phyloP scores from a whole-genome alignment of 2,888 invertebrate genomes.

The Andrena bucephala region DNA sequence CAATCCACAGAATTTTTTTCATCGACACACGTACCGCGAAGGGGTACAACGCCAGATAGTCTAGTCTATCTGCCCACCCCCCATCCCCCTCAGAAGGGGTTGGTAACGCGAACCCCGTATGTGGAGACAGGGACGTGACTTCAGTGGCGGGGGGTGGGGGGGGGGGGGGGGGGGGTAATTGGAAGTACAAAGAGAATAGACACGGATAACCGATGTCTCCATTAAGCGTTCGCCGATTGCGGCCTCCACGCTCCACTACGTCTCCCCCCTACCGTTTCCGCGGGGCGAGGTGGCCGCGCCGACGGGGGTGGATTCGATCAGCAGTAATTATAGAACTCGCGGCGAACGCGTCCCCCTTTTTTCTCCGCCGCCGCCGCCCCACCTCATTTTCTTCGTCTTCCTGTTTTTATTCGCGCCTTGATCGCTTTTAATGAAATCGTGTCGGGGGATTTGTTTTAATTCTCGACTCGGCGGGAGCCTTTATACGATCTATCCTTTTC shows the following conservation, averaged over 20 bases:
- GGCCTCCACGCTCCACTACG: slow-evolving; percentile 55
- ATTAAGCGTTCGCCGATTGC: slow-evolving; percentile 69
- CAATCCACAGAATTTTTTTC: slow-evolving; percentile 28
- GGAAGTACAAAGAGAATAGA: slow-evolving; percentile 75
- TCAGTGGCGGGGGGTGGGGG: slow-evolving; percentile 26
- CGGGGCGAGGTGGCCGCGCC: slow-evolving; percentile 10
- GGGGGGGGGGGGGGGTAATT: slow-evolving; percentile 68
- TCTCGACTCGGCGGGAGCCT: not conserved
- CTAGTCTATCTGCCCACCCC: slow-evolving; percentile 27
- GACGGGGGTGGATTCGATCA: slow-evolving; percentile 47
- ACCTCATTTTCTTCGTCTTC: not conserved
- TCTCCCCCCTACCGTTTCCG: slow-evolving; percentile 38
- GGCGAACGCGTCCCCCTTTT: slow-evolving; percentile 6
- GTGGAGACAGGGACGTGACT: slow-evolving; percentile 66
- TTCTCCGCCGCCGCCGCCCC: not conserved
- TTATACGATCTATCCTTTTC: not conserved
- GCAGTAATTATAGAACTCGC: slow-evolving; percentile 42
- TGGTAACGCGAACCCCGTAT: slow-evolving; percentile 28
- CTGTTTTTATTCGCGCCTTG: not conserved
- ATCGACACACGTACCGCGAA: slow-evolving; percentile 30
- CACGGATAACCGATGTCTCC: slow-evolving; percentile 75
- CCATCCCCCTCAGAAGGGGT: not conserved
- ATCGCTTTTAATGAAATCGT: slow-evolving; percentile 37
- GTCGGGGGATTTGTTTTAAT: slow-evolving; percentile 4
- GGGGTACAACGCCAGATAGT: slow-evolving; percentile 20